Evolutionary conservation across 2,797 vertebrate genomes (phyloP).

Genomic region (Tauraco hartlaubi): DNA sequence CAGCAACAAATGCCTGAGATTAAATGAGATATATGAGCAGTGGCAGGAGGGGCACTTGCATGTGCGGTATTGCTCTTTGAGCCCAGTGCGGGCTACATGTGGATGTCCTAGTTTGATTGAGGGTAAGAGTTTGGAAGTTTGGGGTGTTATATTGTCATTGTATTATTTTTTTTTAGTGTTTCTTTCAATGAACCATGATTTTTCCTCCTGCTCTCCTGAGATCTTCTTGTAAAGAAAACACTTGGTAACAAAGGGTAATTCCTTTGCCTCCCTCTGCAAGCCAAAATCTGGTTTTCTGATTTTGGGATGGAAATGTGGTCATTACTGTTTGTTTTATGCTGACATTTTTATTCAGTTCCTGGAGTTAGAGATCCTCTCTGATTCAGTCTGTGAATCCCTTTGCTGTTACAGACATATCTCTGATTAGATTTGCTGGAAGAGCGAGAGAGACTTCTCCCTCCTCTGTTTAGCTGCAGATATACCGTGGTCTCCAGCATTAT

Average conservation of each 20-base stretch:
- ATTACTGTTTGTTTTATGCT: neutral
- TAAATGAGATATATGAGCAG: neutral
- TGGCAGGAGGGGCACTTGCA: neutral
- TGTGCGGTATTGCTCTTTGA: neutral
- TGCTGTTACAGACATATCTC: neutral
- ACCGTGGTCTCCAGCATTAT: neutral
- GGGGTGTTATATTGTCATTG: neutral
- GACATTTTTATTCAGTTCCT: neutral
- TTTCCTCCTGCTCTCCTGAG: neutral
- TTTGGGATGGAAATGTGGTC: neutral
- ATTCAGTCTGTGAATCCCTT: neutral
- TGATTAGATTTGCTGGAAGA: neutral
- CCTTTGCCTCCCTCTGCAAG: neutral
- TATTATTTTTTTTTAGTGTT: neutral
- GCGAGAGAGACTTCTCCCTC: neutral
- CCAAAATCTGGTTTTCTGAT: neutral
- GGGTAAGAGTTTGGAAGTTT: neutral
- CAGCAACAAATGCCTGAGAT: accelerated
- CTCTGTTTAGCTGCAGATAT: neutral
- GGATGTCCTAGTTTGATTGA: neutral
- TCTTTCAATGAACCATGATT: neutral
- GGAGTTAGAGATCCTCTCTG: neutral
- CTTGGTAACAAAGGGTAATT: neutral
- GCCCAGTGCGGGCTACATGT: neutral
- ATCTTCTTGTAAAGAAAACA: neutral